Base-by-base conservation (phyloP, 2,113 vertebrate genomes). In the Martes martes region DNA sequence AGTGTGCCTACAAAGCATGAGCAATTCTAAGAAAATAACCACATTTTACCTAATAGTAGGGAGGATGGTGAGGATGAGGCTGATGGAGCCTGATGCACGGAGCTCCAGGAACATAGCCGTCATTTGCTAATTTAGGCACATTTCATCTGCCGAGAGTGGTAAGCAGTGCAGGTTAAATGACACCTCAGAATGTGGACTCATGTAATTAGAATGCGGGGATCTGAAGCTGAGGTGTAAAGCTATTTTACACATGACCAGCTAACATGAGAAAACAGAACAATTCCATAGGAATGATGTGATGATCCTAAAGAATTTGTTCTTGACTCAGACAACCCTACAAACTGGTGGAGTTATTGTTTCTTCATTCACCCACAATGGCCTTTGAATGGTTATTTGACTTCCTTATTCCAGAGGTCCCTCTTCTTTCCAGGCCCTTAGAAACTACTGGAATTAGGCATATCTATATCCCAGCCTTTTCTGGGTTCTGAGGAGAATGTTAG, bases 21-120 rank as follows among this genome's bases (percentile, higher is more conserved):
- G 52, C 8, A 11, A 1, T 7, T 50, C 14, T 45, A 23, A 69
- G 18, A 23, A 16, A 83, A 31, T 23, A 26, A 47, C 6, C 8
- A 36, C 57, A 5, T 79, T 67, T 91, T 23, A 45, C 24, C 42
- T 31, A 23, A 52, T 21, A 63, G n/a, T 4, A 24, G 2, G 42
- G 55, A 82, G 11, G 55, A 13, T 36, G 19, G 18, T 33, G 7
- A 67, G 21, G 19, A 26, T 18, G 9, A 36, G 2, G 13, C 19
- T 74, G 28, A 23, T 18, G 24, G 19, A 50, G 28, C 23, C 67
- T 63, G 18, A 31, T 18, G 36, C 1, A 18, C 3, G 47, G 10
- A 33, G 31, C 42, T 63, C 33, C 23, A 10, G 15, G n/a, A 86
- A 33, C 0, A 0, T 36, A 15, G 24, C 0, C 23, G 18, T 5